phyloP scores from a whole-genome alignment of 2,888 invertebrate species.

The Lasius platythorax region DNA sequence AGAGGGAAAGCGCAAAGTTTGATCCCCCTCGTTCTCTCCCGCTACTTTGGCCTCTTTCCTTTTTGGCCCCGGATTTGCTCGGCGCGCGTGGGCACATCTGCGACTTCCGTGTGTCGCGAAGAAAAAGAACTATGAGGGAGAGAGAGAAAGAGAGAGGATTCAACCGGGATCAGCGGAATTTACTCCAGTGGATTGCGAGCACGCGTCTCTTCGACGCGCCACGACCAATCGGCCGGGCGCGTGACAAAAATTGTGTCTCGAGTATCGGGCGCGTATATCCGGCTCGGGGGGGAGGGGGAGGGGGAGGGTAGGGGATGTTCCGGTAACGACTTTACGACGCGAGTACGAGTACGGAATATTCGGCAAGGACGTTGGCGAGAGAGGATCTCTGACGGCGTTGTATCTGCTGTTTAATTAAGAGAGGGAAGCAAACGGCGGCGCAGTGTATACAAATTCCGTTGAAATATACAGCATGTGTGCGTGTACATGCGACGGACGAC shows the following conservation, averaged over 20 bases:
- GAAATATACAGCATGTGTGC: conserved; percentile 35
- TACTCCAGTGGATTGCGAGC: conserved; percentile 30
- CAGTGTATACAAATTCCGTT: conserved; percentile 39
- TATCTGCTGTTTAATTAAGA: conserved; percentile 41
- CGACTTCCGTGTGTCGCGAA: conserved; percentile 23
- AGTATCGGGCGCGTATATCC: conserved; percentile 14
- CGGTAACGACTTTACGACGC: conserved; percentile 32
- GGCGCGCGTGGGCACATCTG: conserved; percentile 30
- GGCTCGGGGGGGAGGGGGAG: too few species aligned
- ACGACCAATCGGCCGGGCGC: conserved; percentile 28
- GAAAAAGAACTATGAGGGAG: conserved; percentile 10
- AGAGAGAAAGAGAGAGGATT: conserved; percentile 15
- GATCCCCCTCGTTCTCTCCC: conserved; percentile 13
- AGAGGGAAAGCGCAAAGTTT: conserved; percentile 23
- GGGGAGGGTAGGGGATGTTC: neutral
- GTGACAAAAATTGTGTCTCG: conserved; percentile 46
- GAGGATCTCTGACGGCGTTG: neutral
- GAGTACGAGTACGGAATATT: conserved; percentile 7
- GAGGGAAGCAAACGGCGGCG: conserved; percentile 17
- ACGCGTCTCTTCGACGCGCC: conserved; percentile 30
- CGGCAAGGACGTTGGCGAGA: neutral
- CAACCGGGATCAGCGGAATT: conserved; percentile 35
- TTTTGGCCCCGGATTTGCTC: conserved; percentile 36
- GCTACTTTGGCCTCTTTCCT: conserved; percentile 29
- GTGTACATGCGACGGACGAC: neutral